phyloP scores from a whole-genome alignment of 1,140 invertebrate species.

The Bombus balteatus region DNA sequence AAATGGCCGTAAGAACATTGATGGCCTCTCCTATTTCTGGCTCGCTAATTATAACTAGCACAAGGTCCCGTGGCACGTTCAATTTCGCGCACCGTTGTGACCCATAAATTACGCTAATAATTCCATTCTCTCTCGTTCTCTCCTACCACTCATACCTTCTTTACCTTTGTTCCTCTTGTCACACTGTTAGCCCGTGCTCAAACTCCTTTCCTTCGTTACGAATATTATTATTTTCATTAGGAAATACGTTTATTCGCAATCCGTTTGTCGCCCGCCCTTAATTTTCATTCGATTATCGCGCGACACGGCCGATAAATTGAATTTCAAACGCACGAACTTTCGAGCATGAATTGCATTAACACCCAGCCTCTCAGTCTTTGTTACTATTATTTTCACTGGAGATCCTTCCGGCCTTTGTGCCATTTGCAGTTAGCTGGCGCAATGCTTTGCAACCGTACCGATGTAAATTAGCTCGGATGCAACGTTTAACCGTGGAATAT shows the following conservation, averaged over 20 bases:
- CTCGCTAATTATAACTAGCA: constrained; percentile 60
- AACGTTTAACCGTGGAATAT: constrained; percentile 13
- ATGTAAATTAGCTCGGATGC: constrained; percentile 33
- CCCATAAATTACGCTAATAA: constrained; percentile 54
- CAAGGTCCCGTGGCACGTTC: constrained; percentile 56
- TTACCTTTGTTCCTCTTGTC: neutral
- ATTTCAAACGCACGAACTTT: neutral
- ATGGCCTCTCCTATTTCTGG: constrained; percentile 64
- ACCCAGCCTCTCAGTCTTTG: neutral
- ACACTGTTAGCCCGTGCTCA: neutral
- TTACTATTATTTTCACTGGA: neutral
- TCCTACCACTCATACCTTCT: neutral
- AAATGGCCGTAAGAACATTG: constrained; percentile 64
- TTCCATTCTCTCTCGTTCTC: constrained; percentile 20
- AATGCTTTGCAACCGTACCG: neutral
- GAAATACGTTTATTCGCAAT: neutral
- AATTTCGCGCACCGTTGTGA: constrained; percentile 61
- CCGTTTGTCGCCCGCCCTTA: neutral
- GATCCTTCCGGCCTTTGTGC: constrained; percentile 16
- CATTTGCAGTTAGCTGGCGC: neutral
- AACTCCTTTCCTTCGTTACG: too few species aligned
- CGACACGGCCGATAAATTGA: neutral
- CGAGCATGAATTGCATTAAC: neutral
- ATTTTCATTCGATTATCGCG: constrained; percentile 5
- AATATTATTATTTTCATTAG: constrained; percentile 5